Evolutionary conservation across 2,113 vertebrate species (phyloP).

Genomic region (Anser brachyrhynchus): DNA sequence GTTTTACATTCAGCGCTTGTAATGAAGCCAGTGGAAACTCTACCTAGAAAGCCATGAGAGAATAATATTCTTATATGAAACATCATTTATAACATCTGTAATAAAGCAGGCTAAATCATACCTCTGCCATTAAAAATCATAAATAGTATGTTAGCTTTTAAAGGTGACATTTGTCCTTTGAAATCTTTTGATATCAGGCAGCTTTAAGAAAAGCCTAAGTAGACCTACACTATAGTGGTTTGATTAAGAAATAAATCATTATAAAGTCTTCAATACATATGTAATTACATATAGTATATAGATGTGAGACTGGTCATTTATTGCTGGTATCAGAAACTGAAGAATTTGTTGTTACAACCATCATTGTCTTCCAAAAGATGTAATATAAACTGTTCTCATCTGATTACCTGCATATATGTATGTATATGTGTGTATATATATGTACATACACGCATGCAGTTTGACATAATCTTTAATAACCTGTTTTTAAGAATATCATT

Average conservation of each 20-base stretch:
- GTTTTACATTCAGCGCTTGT: conserved; percentile 31
- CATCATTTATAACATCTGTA: conserved; percentile 38
- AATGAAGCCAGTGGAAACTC: conserved; percentile 34
- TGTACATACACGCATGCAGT: neutral
- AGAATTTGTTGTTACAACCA: neutral
- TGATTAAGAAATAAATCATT: conserved; percentile 23
- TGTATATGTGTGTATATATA: neutral
- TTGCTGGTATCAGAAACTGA: neutral
- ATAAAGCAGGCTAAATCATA: conserved; percentile 47
- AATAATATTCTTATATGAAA: conserved; percentile 28
- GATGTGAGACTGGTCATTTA: neutral
- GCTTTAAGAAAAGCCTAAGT: conserved; percentile 28
- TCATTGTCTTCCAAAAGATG: neutral
- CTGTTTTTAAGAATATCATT: neutral
- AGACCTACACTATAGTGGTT: neutral
- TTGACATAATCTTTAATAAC: conserved; percentile 1
- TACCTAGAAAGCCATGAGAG: conserved; percentile 50
- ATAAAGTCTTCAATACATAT: neutral
- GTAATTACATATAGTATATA: neutral
- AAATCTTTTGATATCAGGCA: conserved; percentile 49
- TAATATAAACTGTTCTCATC: neutral
- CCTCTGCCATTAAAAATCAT: conserved; percentile 38
- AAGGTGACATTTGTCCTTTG: conserved; percentile 33
- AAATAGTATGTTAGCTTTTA: conserved; percentile 31
- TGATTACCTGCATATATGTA: neutral